phyloP scores from a whole-genome alignment of 2,888 invertebrate species.

The Seira sanloemensis region DNA sequence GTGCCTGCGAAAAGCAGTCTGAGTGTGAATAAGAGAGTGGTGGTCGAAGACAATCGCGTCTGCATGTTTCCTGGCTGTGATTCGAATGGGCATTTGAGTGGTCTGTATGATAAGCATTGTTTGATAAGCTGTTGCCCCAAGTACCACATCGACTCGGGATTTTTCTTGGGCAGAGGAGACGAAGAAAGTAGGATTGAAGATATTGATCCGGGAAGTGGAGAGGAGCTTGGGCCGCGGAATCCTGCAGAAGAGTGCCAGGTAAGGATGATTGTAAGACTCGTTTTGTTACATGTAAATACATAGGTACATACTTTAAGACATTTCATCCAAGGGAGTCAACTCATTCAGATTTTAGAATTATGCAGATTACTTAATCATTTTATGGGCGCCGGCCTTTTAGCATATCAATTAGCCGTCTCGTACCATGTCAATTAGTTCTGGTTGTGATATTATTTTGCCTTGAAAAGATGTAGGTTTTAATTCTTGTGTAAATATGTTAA shows the following conservation, averaged over 20 bases:
- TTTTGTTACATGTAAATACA: too few relatives aligned
- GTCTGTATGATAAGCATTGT: slow-evolving; percentile 87
- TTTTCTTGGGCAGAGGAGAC: slow-evolving; percentile 83
- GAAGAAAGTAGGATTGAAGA: slow-evolving; percentile 73
- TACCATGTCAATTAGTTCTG: too few relatives aligned
- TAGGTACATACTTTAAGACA: too few relatives aligned
- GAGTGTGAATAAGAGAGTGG: slow-evolving; percentile 55
- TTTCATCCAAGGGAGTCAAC: too few relatives aligned
- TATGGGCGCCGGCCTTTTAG: too few relatives aligned
- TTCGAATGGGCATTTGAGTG: slow-evolving; percentile 91
- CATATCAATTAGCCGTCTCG: too few relatives aligned
- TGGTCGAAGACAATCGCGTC: slow-evolving; percentile 66
- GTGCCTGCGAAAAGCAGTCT: slow-evolving; percentile 71
- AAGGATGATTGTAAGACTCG: too few relatives aligned
- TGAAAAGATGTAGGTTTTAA: too few relatives aligned
- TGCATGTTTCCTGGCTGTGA: slow-evolving; percentile 85
- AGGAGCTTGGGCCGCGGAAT: slow-evolving; percentile 45
- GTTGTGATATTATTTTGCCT: too few relatives aligned
- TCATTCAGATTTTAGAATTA: too few relatives aligned
- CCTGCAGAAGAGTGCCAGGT: slow-evolving; percentile 57
- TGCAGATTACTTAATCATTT: too few relatives aligned
- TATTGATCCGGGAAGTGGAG: slow-evolving; percentile 56
- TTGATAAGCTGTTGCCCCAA: slow-evolving; percentile 93
- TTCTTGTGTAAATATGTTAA: too few relatives aligned
- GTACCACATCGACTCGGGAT: slow-evolving; percentile 85